Base-by-base conservation (phyloP, 2,797 vertebrate species). In the Epinephelus awoara region DNA sequence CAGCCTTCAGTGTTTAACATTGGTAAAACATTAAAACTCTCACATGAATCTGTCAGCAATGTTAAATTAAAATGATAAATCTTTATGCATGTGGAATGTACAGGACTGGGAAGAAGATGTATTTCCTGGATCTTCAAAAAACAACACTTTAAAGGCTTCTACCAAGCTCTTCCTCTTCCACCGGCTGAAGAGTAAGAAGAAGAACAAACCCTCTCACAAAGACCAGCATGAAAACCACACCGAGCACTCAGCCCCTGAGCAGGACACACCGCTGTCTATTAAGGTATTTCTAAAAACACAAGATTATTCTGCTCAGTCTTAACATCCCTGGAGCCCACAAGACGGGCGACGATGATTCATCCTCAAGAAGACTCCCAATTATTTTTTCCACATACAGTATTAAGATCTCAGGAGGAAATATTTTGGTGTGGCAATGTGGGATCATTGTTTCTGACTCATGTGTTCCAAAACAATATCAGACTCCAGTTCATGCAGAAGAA, bases 131-230 rank as follows among this genome's bases (percentile, higher is more conserved):
- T 96, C 97, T 72, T 96, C 96, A 82, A 98, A 97, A 91, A 93
- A 95, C 52, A 82, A 95, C 81, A 79, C 96, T 59, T 93, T 97
- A 85, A 99, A 97, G 91, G 94, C 97, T 25, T 98, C 98, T 56
- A 95, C 96, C 29, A 99, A 98, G 87, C 95, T 97, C 42, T 97
- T 97, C 91, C 98, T 98, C 91, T 97, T 99, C 87, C 97, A 95
- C 49, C 96, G 97, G 80, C 92, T 98, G 62, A 98, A 94, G 86
- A 96, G 96, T 89, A 99, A 97, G 85, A 94, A 94, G 47, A 98
- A 97, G 94, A 93, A 76, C 82, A 92, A 93, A 72, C 89, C 95
- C 0, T 76, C 95, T 65, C 68, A 92, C 12, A 96, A 96, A 91
- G 93, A 94, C 27, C 89, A 95, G 59, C 96, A 96, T 27, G 96